Conservation (phyloP, 2,113 vertebrate genomes). For the Petrocephalus microphthalmus region DNA sequence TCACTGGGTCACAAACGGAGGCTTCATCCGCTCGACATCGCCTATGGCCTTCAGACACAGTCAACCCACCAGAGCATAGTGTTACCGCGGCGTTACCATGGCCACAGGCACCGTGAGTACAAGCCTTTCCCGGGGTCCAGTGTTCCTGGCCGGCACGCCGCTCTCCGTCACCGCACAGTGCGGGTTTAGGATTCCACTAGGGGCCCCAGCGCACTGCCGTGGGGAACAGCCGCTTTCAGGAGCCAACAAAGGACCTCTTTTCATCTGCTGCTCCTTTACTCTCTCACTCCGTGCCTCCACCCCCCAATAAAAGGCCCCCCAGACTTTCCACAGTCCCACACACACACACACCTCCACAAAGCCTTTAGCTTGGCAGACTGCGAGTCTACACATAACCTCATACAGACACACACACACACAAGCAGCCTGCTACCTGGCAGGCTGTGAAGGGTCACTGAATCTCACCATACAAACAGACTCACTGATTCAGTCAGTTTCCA, state of each 20-base stretch:
- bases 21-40: background rate
- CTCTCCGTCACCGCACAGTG: background rate
- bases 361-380: background rate
- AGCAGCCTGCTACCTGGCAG: background rate
- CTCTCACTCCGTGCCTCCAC: background rate
- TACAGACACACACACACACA: background rate
- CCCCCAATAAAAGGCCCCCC: background rate
- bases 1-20: background rate
- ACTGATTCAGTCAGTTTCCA: background rate
- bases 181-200: background rate
- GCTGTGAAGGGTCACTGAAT: background rate
- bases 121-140: background rate
- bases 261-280: slow-evolving; percentile 7
- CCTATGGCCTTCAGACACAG: background rate
- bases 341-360: slow-evolving; percentile 16
- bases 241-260: slow-evolving; percentile 7
- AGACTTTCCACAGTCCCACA: background rate
- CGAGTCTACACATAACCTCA: background rate
- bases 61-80: background rate
- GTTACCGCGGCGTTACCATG: background rate
- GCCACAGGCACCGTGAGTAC: background rate
- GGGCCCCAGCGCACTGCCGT: background rate
- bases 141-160: background rate
- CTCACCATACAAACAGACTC: background rate
- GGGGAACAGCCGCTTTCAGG: slow-evolving; percentile 15